phyloP scores from a whole-genome alignment of 2,797 vertebrate species.

The Furcifer pardalis region DNA sequence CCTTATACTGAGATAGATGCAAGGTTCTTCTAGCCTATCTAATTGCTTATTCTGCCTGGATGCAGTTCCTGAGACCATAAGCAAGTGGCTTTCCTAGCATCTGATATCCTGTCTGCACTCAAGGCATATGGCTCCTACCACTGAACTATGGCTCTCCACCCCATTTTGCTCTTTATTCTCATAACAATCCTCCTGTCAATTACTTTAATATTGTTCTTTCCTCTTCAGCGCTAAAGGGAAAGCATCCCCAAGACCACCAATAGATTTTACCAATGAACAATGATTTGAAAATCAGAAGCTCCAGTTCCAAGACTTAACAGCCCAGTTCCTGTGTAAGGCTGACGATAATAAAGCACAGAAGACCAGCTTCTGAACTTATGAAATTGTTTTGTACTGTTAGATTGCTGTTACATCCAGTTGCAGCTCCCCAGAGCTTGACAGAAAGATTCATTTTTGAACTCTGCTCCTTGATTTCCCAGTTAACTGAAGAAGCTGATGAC shows the following conservation, averaged over 20 bases:
- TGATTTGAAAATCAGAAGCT: background rate
- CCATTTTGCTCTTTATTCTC: background rate
- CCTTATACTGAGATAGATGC: background rate
- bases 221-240: background rate
- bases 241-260: background rate
- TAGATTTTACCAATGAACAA: background rate
- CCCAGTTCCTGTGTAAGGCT: too few relatives aligned
- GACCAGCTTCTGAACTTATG: background rate
- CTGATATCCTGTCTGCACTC: too few relatives aligned
- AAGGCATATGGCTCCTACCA: background rate
- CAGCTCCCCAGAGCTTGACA: background rate
- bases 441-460: background rate
- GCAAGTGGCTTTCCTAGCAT: background rate
- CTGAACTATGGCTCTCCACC: background rate
- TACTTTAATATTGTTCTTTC: background rate
- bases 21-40: background rate
- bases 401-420: background rate
- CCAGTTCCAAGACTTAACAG: background rate
- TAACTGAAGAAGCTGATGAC: background rate
- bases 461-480: background rate
- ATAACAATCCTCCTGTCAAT: background rate
- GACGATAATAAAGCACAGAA: background rate
- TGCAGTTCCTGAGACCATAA: background rate
- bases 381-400: background rate
- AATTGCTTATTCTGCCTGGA: background rate